Percentiles rank a stretch among this genome's conserved stretches.
phyloP scores from a whole-genome alignment of 2,113 vertebrate species.

The Ochotona princeps region DNA sequence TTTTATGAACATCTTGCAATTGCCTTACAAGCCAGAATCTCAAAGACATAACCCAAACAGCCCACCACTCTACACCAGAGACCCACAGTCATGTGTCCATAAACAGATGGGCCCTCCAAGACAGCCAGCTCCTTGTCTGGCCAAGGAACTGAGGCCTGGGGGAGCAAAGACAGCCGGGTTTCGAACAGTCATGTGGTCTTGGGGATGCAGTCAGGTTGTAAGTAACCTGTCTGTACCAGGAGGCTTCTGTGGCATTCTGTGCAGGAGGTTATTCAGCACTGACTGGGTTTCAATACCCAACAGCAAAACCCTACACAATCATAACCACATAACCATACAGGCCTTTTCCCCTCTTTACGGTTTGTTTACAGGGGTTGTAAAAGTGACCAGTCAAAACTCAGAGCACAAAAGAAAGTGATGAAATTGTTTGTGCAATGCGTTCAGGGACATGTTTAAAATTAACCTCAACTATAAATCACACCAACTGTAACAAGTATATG shows the following conservation, averaged over 20 bases:
- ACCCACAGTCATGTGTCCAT: background rate
- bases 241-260: background rate
- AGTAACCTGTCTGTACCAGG: background rate
- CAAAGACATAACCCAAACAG: background rate
- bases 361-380: background rate
- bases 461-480: background rate
- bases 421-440: background rate
- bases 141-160: background rate
- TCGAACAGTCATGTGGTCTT: background rate
- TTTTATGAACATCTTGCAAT: slow-evolving; percentile 8
- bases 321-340: background rate
- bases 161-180: background rate
- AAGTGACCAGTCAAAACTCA: slow-evolving; percentile 32
- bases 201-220: too few species aligned
- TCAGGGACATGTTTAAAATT: slow-evolving; percentile 24
- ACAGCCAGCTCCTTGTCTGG: background rate
- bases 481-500: background rate
- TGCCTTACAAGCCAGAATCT: background rate
- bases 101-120: background rate
- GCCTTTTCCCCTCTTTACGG: background rate
- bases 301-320: background rate
- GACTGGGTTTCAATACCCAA: background rate
- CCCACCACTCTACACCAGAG: background rate
- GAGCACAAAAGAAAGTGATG: background rate
- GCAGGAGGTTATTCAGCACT: background rate